These are phyloP conservation scores for Prionailurus bengalensis DNA, from an alignment of 2,113 vertebrate genomes.

Conservation along the genomic window DNA sequence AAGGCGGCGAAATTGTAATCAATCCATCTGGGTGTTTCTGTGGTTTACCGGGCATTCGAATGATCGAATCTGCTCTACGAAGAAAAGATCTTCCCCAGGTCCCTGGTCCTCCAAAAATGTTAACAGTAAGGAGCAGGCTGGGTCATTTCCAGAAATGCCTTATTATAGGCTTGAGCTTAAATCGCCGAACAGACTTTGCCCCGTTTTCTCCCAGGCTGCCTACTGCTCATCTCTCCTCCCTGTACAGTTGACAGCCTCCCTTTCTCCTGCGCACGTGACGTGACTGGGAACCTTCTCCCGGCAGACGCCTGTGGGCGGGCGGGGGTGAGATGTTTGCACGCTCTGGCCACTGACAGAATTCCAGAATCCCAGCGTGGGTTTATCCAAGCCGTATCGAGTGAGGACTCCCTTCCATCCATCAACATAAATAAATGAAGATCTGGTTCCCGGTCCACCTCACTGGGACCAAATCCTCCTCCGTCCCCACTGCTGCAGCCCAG, in stretches of 20 bases:
- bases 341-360: neutral
- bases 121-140: neutral
- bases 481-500: neutral
- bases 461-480: neutral
- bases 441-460: neutral
- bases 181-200: neutral
- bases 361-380: neutral
- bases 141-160: neutral
- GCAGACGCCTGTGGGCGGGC: neutral
- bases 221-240: neutral
- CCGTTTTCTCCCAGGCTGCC: neutral
- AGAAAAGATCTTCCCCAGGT: neutral
- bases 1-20: neutral
- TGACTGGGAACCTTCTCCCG: neutral
- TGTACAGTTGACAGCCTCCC: neutral
- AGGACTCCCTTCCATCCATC: neutral
- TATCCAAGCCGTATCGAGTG: neutral
- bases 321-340: no score
- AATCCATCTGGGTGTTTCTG: neutral
- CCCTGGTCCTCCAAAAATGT: neutral
- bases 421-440: neutral
- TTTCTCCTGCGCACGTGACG: neutral
- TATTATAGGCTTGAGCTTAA: neutral
- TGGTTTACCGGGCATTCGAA: neutral
- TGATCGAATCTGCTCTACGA: neutral